phyloP scores from a whole-genome alignment of 92 coral and sea anemone genomes.

The Meandrina meandrites region DNA sequence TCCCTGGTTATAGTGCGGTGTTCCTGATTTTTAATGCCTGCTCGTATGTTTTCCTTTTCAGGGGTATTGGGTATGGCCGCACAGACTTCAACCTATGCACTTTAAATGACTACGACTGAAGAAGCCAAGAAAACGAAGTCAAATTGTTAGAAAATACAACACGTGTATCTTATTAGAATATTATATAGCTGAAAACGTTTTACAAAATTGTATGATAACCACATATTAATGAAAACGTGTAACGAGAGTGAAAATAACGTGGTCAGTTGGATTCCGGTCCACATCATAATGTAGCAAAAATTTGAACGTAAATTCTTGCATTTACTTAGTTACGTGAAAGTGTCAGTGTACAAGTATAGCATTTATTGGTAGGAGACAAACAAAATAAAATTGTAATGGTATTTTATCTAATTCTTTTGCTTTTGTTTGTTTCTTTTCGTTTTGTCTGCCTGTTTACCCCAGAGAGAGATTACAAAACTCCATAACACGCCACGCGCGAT shows the following conservation, averaged over 20 bases:
- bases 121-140: background rate
- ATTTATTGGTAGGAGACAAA: background rate
- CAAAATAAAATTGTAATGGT: background rate
- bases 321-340: background rate
- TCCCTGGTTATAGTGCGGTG: too few species aligned
- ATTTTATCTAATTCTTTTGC: too few species aligned
- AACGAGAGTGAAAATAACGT: background rate
- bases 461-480: too few species aligned
- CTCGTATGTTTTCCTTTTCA: constrained; percentile 14
- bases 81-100: constrained; percentile 59
- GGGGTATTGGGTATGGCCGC: constrained; percentile 96
- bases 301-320: background rate
- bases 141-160: background rate
- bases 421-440: too few species aligned
- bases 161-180: background rate
- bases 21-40: too few species aligned
- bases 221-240: background rate
- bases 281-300: background rate
- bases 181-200: too few species aligned
- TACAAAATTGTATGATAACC: too few species aligned
- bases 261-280: too few species aligned
- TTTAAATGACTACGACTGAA: background rate
- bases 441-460: too few species aligned
- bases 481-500: too few species aligned
- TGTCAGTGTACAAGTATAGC: background rate